Conservation (phyloP, 92 coral and sea anemone genomes). For the Paramuricea clavata region DNA sequence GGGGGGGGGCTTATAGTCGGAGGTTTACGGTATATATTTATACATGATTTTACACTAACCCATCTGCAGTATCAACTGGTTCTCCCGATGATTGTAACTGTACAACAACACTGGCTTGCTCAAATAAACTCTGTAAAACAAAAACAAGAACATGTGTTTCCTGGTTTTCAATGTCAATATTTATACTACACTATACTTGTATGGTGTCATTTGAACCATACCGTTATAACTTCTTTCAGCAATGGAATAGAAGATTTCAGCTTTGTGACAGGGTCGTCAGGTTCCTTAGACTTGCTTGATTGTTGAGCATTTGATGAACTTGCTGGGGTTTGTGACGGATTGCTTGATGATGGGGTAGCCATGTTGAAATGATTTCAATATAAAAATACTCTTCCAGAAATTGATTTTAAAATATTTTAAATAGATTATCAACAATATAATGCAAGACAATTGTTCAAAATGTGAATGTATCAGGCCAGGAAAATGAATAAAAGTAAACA, state of each 20-base stretch:
- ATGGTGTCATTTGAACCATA: background rate
- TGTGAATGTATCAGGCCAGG: background rate
- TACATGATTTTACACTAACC: constrained; percentile 19
- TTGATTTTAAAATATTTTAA: background rate
- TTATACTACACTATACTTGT: background rate
- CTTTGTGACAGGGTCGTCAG: constrained; percentile 30
- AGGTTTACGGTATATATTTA: too few species aligned
- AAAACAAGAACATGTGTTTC: background rate
- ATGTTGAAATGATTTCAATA: background rate
- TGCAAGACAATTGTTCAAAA: background rate
- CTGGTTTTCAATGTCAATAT: background rate
- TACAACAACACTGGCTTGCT: constrained; percentile 69
- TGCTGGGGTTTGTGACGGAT: constrained; percentile 3
- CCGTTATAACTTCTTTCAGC: constrained; percentile 32
- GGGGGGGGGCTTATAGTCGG: too few species aligned
- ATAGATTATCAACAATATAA: too few species aligned
- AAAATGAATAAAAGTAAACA: background rate
- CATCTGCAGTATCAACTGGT: constrained; percentile 43
- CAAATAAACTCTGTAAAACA: constrained; percentile 69
- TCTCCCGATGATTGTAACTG: constrained; percentile 51
- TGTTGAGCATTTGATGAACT: constrained; percentile 5
- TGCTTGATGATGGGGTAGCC: constrained; percentile 14
- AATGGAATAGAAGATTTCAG: constrained; percentile 25
- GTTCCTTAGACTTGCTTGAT: background rate
- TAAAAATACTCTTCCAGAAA: background rate